Base-by-base conservation (phyloP, 2,797 vertebrate species). In the Gastrophryne carolinensis region DNA sequence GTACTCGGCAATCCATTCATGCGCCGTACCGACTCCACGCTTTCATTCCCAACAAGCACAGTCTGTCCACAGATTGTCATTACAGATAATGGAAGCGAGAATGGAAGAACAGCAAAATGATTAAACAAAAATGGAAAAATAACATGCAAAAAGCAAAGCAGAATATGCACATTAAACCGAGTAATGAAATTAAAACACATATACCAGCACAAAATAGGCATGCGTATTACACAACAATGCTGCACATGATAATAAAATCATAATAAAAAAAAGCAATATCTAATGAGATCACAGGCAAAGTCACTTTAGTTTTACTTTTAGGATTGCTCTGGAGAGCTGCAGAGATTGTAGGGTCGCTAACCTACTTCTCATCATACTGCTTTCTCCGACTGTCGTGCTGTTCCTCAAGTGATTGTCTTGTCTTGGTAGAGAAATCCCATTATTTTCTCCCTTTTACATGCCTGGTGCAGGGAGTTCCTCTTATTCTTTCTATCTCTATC, bases 1-100 rank as follows among this genome's bases (percentile, higher is more conserved):
- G 83, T 87, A 79, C 80, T 87, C 82, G 62, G 27, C 82, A 88
- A 88, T 80, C 86, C 84, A 83, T 88, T 89, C 81, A 83, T 13
- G 72, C 79, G 82, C 81, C 80, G 76, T 79, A 86, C 17, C 47
- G 82, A 85, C 79, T 86, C 80, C 44, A 77, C 23, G 56, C 81
- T 86, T 81, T 86, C 83, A 85, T 84, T 87, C 73, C 82, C 86
- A 82, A 83, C 64, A 85, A 82, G 11, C 80, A 86, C 24, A 86
- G 82, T 61, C 86, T 84, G 82, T 82, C 79, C 83, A 84, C 84
- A 86, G 80, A 86, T 84, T 83, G 81, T 67, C 83, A 87, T 80
- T 84, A 87, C 19, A 83, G 81, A 85, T 0, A 84, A 75, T 78
- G 85, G 83, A 76, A 80, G 80, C 83, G 82, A 82, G 56, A 85